These are phyloP conservation scores for Saccopteryx leptura DNA, from an alignment of 2,113 vertebrate genomes.

Conservation along the genomic window DNA sequence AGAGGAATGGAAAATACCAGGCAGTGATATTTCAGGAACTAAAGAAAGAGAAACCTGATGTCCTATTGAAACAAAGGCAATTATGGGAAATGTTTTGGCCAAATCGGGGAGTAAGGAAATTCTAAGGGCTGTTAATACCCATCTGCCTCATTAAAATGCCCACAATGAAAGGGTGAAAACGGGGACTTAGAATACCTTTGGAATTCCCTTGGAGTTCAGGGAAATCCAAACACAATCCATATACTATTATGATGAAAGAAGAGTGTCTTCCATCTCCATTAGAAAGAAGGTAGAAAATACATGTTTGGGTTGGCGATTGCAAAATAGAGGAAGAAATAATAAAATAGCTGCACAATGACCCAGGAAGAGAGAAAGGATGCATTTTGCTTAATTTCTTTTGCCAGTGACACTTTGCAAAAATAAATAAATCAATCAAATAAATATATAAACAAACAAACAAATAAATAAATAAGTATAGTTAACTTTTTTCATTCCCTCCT, in stretches of 20 bases:
- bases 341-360: not conserved
- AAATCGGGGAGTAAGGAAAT: not conserved
- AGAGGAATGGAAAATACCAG: conserved; percentile 13
- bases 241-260: not conserved
- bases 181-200: not conserved
- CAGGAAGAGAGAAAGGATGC: not conserved
- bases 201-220: not conserved
- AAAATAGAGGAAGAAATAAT: not conserved
- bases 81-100: not conserved
- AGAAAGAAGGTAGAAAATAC: conserved; percentile 33
- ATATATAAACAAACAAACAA: too few relatives aligned
- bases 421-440: too few relatives aligned
- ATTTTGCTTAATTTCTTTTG: not conserved
- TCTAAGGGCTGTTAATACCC: not conserved
- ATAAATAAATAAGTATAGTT: not conserved
- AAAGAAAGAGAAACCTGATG: conserved; percentile 35
- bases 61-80: not conserved
- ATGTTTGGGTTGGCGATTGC: not conserved
- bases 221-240: conserved; percentile 19
- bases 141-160: conserved; percentile 49
- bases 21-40: conserved; percentile 18
- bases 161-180: not conserved
- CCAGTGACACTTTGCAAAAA: too few relatives aligned
- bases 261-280: not conserved
- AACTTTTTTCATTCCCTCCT: not conserved